Conservation (phyloP, 2,797 vertebrate species). For the Hippopotamyrus pictus region DNA sequence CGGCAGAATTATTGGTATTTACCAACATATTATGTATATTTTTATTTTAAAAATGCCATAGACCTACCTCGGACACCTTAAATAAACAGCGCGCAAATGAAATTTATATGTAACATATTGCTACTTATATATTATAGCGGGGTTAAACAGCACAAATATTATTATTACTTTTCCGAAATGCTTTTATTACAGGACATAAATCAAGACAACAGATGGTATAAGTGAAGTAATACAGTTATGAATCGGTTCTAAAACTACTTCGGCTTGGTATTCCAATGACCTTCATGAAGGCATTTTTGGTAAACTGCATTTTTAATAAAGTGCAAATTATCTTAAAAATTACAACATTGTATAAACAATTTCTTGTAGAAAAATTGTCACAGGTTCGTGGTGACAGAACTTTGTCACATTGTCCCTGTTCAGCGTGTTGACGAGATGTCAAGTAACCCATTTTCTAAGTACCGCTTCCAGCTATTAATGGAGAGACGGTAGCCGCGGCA, state of each 20-base stretch:
- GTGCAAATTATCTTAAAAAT: constrained; percentile 3
- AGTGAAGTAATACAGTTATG: background rate
- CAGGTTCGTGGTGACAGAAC: background rate
- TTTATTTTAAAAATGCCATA: background rate
- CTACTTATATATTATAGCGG: background rate
- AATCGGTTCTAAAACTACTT: background rate
- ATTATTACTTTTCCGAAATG: background rate
- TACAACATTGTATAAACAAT: background rate
- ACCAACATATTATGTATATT: background rate
- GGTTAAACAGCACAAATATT: background rate
- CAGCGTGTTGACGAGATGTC: background rate
- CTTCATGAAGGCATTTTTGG: background rate
- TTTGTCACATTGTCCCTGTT: background rate
- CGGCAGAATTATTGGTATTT: background rate
- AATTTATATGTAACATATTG: background rate
- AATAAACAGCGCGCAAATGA: background rate
- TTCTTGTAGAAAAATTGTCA: background rate
- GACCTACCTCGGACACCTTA: background rate
- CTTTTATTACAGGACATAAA: background rate
- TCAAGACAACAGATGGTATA: constrained; percentile 10
- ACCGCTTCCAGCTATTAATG: background rate
- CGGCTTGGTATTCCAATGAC: background rate
- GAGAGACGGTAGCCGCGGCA: background rate
- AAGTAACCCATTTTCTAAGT: background rate
- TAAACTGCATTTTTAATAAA: background rate